Percentiles rank a stretch among this genome's conserved stretches.
These are phyloP conservation scores for Drosophila paracracens DNA, from an alignment of 2,888 invertebrate species.

Conservation along the genomic window DNA sequence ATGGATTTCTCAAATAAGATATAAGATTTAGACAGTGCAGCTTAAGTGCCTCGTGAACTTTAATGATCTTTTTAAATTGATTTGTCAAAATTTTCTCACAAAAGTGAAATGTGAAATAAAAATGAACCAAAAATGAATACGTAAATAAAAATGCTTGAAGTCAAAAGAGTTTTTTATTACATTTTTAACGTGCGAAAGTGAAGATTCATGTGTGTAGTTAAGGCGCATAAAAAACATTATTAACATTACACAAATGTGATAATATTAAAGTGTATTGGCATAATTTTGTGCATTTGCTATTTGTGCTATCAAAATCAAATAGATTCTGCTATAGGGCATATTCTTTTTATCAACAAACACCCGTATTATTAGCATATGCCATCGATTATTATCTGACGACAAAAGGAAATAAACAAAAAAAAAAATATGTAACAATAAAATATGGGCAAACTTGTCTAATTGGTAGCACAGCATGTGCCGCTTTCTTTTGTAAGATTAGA, in stretches of 20 bases:
- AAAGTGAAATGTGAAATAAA: slow-evolving; percentile 59
- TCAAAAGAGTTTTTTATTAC: slow-evolving; percentile 34
- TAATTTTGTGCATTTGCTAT: slow-evolving; percentile 13
- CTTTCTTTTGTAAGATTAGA: slow-evolving; percentile 74
- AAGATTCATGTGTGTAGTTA: slow-evolving; percentile 22
- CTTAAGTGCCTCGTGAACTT: not conserved
- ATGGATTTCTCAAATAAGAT: not conserved
- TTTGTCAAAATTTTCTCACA: slow-evolving; percentile 1
- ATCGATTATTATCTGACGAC: slow-evolving; percentile 9
- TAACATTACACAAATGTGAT: slow-evolving; percentile 16
- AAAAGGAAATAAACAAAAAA: slow-evolving; percentile 23
- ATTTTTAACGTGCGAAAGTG: slow-evolving; percentile 66
- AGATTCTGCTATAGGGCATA: not conserved
- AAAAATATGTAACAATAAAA: not conserved
- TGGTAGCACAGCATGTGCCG: slow-evolving; percentile 56
- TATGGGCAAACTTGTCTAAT: slow-evolving; percentile 67
- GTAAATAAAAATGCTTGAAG: slow-evolving; percentile 52
- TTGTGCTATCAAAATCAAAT: slow-evolving; percentile 9
- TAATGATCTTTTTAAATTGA: not conserved
- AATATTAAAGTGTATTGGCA: not conserved
- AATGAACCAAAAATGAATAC: slow-evolving; percentile 38
- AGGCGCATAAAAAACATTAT: slow-evolving; percentile 22
- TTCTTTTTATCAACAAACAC: not conserved
- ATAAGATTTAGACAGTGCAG: not conserved
- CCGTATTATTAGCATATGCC: slow-evolving; percentile 29